Evolutionary conservation across 2,888 invertebrate genomes (phyloP), one percentile per base, ranked within the genome.

Genomic region (Schizotus pectinicornis): DNA sequence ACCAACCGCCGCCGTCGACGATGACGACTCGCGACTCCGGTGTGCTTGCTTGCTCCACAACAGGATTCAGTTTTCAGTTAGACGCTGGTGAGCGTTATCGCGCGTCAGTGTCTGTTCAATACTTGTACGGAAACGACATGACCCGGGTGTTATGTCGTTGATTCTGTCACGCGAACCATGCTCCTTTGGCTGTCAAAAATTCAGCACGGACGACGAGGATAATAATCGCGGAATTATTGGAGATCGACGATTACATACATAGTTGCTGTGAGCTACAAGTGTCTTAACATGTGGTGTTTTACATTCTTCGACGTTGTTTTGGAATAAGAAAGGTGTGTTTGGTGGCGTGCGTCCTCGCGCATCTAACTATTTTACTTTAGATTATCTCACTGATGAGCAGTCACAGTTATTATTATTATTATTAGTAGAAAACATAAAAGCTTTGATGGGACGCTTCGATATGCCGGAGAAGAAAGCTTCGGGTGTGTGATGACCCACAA

Each of bases 31-130:
- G 45, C 14, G 48, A 46, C 30, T 50, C 37, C 41, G 43, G 53
- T 42, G 22, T 22, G 22, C 22, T 22, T 22, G 22, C 22, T 22
- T 22, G 22, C 22, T 22, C 22, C 5, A 22, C n/a, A n/a, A 33
- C 47, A 39, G 39, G 37, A 34, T 49, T 59, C 54, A 59, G 59
- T 59, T 59, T 59, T 59, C 59, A 39, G 53, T 59, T 13, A 37
- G 45, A 54, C 54, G 54, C 48, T 38, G 59, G 31, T 6, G 12
- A 48, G 48, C 58, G 45, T 59, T 22, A 49, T 59, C 55, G 55
- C 59, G 22, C 22, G 41, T 31, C 53, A 49, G 49, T 49, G 37
- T 50, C 22, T 43, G 45, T 34, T 31, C 37, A 46, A 47, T 32
- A 43, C 38, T 46, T 46, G 36, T 41, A 41, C 39, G 30, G 49